Base-by-base conservation (phyloP, 2,113 vertebrate species). In the Ploceus nigricollis region DNA sequence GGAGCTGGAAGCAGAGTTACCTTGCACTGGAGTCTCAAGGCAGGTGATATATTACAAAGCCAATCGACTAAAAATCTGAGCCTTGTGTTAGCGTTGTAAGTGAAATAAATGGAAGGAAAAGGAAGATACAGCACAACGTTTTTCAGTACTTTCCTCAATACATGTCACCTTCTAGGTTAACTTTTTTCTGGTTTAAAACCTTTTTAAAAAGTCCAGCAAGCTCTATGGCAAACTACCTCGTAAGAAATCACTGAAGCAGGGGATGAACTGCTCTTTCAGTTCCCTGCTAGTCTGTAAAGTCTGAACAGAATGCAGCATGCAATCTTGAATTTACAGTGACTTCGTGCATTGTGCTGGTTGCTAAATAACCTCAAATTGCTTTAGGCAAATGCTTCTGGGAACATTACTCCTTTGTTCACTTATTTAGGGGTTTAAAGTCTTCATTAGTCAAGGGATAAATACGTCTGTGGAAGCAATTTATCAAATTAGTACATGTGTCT, bases 361-460 rank as follows among this genome's bases (percentile, higher is more conserved):
- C 54, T 85, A 60, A 94, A 86, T 79, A 91, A 81, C 71, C 45
- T 95, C 63, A 81, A 80, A 90, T 78, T 95, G 25, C 53, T 94
- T 87, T 75, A 87, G 51, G 63, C 27, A 92, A 89, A 85, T 47
- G 63, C 37, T 89, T 87, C 77, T 79, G 86, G 50, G 70, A 95
- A 78, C 82, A 69, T 87, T 83, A 77, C 33, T 73, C 47, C 35
- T 86, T 94, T 25, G 15, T 81, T 96, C 57, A 42, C 40, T 91
- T 90, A 75, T 66, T 13, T 5, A 91, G 72, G 51, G 69, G 10
- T 81, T 96, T 93, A 79, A 91, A 91, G 51, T 87, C 72, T 94
- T 92, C 60, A 86, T 92, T 94, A 96, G 78, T 82, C 63, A 90
- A 76, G 68, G 78, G 42, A 87, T 87, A 95, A 96, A 93, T 90